Base-by-base conservation (phyloP, 2,113 vertebrate genomes). In the Amphiprion ocellaris region DNA sequence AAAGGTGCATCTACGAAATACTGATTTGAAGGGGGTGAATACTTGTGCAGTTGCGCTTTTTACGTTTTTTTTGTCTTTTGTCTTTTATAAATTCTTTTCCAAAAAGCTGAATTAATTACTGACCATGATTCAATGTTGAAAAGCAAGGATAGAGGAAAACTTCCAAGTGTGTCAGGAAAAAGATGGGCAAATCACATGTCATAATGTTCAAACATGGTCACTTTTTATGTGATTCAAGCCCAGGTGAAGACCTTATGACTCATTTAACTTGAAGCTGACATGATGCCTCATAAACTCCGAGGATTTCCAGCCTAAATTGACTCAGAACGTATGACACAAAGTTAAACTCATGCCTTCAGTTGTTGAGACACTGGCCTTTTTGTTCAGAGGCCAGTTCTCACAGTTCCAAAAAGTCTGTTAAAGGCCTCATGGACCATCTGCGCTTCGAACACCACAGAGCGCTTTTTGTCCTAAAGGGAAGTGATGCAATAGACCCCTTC, bases 381-480 rank as follows among this genome's bases (percentile, higher is more conserved):
- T 91, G 89, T 91, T 89, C 69, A 23, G 60, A 44, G 74, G 75
- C 67, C 62, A 6, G 41, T 69, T 79, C 65, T 65, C 37, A 5
- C 77, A 63, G 62, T 39, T 74, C 26, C 17, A 12, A 58, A 41
- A 24, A 53, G 82, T 62, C 46, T 71, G 73, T 67, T 62, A n/a
- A 55, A 90, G 59, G 61, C 77, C 58, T 74, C 17, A 49, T 17
- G 23, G 71, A 79, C 85, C 81, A 77, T 90, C 86, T 87, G 69
- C n/a, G 2, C 19, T 7, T 62, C 50, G 24, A 8, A 73, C 21
- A 64, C 67, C 55, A 92, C 87, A 93, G 83, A 87, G 76, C 41
- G 46, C 53, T 87, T 89, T 88, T 88, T 93, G 88, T 90, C 76
- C 74, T 53, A 16, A 65, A 16, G 78, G 91, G 91, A 93, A 89